Evolutionary conservation across 1,140 invertebrate species (phyloP).

Genomic region (Polypedilum vanderplanki): DNA sequence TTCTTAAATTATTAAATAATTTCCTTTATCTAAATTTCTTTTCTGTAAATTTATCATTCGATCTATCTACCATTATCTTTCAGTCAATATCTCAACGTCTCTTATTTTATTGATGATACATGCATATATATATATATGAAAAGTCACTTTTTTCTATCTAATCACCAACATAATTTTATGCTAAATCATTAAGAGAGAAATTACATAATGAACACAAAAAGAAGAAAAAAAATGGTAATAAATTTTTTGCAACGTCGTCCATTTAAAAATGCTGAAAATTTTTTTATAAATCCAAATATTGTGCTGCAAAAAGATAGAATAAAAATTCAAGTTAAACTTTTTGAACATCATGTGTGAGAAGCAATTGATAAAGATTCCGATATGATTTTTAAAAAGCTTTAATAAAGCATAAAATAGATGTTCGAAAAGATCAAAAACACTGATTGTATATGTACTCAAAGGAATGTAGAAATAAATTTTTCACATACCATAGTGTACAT

Average conservation of each 20-base stretch:
- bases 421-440: constrained; percentile 9
- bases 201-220: neutral
- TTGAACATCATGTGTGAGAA: constrained; percentile 4
- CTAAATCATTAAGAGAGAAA: neutral
- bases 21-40: too few relatives aligned
- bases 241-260: constrained; percentile 9
- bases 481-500: neutral
- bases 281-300: neutral
- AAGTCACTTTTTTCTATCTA: too few relatives aligned
- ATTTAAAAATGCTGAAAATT: neutral
- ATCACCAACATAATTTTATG: neutral
- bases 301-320: neutral
- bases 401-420: constrained; percentile 13
- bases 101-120: neutral
- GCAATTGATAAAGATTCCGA: constrained; percentile 2
- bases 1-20: neutral
- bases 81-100: too few relatives aligned
- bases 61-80: too few relatives aligned
- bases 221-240: neutral
- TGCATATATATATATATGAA: too few relatives aligned
- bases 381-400: constrained; percentile 14
- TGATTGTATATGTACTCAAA: neutral
- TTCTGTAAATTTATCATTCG: too few relatives aligned
- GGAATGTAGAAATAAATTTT: neutral
- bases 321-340: neutral